Percentiles rank a stretch among this genome's conserved stretches.
Conservation (phyloP, 2,113 vertebrate genomes). For the Siphamia tubifer region DNA sequence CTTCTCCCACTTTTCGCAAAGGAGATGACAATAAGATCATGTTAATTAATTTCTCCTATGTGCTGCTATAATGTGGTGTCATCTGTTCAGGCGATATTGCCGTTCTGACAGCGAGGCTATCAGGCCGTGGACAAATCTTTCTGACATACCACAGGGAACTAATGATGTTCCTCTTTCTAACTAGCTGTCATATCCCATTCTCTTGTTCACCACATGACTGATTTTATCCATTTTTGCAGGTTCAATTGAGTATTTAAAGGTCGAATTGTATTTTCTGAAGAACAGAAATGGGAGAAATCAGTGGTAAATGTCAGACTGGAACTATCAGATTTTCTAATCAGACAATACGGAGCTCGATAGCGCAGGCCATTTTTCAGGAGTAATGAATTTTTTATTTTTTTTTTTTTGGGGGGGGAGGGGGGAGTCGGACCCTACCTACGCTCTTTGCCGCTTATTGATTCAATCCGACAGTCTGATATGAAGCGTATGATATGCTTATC, state of each 20-base stretch:
- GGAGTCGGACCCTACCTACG: neutral
- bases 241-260: slow-evolving; percentile 72
- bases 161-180: slow-evolving; percentile 64
- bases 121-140: slow-evolving; percentile 54
- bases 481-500: slow-evolving; percentile 9
- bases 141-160: slow-evolving; percentile 56
- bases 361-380: neutral
- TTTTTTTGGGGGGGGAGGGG: too few species aligned
- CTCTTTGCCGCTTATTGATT: slow-evolving; percentile 14
- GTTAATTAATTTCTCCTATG: slow-evolving; percentile 69
- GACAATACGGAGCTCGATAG: slow-evolving; percentile 23
- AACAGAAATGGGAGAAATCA: slow-evolving; percentile 37
- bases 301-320: slow-evolving; percentile 60
- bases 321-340: slow-evolving; percentile 55
- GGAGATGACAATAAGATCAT: slow-evolving; percentile 65
- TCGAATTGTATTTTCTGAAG: slow-evolving; percentile 50
- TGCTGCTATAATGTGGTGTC: slow-evolving; percentile 59
- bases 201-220: slow-evolving; percentile 42
- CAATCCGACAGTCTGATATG: slow-evolving; percentile 2
- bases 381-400: slow-evolving; percentile 49
- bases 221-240: slow-evolving; percentile 54
- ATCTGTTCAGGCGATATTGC: slow-evolving; percentile 59
- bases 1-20: slow-evolving; percentile 40
- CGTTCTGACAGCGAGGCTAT: slow-evolving; percentile 65
- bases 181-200: slow-evolving; percentile 68